Evolutionary conservation across 92 coral and sea anemone genomes (phyloP).

Genomic region (Porites rus): DNA sequence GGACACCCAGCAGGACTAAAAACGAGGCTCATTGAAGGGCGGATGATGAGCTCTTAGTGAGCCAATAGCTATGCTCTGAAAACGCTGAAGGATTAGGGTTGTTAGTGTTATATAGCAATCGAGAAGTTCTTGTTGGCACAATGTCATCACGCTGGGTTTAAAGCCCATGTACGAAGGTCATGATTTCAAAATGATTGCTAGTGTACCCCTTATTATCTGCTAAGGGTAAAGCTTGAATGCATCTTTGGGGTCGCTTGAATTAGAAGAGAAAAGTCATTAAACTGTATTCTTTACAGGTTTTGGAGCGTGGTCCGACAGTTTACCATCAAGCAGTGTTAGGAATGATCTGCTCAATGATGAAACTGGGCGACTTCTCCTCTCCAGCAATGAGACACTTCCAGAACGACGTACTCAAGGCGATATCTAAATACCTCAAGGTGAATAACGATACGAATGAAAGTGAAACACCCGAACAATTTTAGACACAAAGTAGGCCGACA

Average conservation of each 20-base stretch:
- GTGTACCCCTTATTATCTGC: no score
- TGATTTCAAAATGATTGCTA: no score
- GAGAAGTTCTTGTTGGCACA: no score
- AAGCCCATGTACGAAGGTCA: no score
- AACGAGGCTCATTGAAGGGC: no score
- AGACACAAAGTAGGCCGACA: conserved; percentile 57
- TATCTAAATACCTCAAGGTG: conserved; percentile 96
- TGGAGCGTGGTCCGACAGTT: conserved; percentile 88
- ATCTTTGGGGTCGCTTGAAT: neutral
- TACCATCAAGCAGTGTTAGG: conserved; percentile 90
- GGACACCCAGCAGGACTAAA: no score
- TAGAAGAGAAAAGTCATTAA: neutral
- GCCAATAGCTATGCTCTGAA: no score
- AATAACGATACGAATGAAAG: neutral
- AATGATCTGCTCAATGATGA: conserved; percentile 88
- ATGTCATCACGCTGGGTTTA: no score
- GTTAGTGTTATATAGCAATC: no score
- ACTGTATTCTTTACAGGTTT: conserved; percentile 53
- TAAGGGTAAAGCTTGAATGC: neutral
- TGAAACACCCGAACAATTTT: no score
- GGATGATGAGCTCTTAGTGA: no score
- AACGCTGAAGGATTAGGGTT: no score
- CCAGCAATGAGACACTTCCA: conserved; percentile 88
- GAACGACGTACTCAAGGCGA: conserved; percentile 85
- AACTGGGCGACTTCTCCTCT: conserved; percentile 88